Evolutionary conservation across 2,797 vertebrate genomes (phyloP), one percentile per base, ranked within the genome.

Genomic region (Mormyrops boulengeri): DNA sequence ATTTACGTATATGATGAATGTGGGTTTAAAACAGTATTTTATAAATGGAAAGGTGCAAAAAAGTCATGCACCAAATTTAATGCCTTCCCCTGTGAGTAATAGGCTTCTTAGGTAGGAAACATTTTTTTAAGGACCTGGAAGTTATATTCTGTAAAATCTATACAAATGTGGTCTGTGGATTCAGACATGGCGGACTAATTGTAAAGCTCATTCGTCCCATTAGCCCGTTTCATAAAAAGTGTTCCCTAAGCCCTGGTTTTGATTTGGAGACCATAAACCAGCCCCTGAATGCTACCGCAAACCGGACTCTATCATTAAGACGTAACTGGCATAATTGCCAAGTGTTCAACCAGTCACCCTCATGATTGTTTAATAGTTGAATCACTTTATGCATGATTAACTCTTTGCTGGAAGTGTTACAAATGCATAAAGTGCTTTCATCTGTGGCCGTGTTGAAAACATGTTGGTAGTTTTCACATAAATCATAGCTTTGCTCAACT

Each of bases 11-110:
- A 49, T 85, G 44, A 85, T 50, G 49, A 50, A 50, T 85, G n/a
- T 50, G 22, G 82, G n/a, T 85, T 49, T 85, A 52, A 85, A 50
- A 85, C 77, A 84, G 47, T 50, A 85, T 85, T 85, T 50, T 50
- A 49, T 85, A 85, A 85, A 49, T 22, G 38, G 80, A 44, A 22
- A n/a, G 47, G 80, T n/a, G n/a, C 38, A 44, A 84, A 66, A 66
- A 22, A 84, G 47, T 84, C n/a, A 19, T 22, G 47, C 14, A 22
- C 38, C 80, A 49, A 8, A 49, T 49, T 44, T 44, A 49, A 49
- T 49, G 80, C 14, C 34, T n/a, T 22, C 41, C 38, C n/a, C 5
- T 84, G 41, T 84, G 47, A 77, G 69, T 41, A 38, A 41, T 77
- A 17, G 69, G 34, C 14, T n/a, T 47, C 17, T 52, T 44, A 84